These are phyloP conservation scores for Calliphora vomitoria DNA, from an alignment of 2,888 invertebrate genomes.

Conservation along the genomic window DNA sequence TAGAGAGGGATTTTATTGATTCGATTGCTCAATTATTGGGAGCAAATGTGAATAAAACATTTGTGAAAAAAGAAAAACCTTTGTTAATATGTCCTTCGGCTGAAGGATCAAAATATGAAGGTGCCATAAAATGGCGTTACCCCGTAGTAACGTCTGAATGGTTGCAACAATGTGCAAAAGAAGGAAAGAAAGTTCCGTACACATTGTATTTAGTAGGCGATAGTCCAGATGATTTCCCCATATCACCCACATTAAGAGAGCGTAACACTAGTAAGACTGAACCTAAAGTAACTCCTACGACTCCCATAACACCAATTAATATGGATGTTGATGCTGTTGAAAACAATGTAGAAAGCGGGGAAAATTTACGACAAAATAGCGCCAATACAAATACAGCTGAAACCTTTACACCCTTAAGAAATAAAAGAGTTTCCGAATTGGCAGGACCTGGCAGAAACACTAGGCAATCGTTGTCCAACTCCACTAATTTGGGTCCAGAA, in stretches of 20 bases:
- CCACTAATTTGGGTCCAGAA: slow-evolving; percentile 69
- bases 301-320: slow-evolving; percentile 17
- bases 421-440: slow-evolving; percentile 82
- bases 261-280: slow-evolving; percentile 71
- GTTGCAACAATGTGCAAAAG: slow-evolving; percentile 89
- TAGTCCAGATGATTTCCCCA: slow-evolving; percentile 80
- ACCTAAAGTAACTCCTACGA: slow-evolving; percentile 40
- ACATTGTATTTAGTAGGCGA: slow-evolving; percentile 87
- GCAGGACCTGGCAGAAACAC: slow-evolving; percentile 75
- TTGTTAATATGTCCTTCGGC: slow-evolving; percentile 91
- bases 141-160: slow-evolving; percentile 92
- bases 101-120: slow-evolving; percentile 92
- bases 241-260: slow-evolving; percentile 77
- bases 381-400: not conserved
- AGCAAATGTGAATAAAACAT: slow-evolving; percentile 89
- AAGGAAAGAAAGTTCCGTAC: slow-evolving; percentile 86
- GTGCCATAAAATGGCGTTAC: slow-evolving; percentile 93
- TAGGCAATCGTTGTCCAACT: slow-evolving; percentile 56
- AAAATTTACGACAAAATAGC: slow-evolving; percentile 37
- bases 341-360: slow-evolving; percentile 69
- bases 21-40: slow-evolving; percentile 90
- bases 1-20: slow-evolving; percentile 90
- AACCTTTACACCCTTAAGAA: slow-evolving; percentile 80
- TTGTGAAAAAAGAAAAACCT: slow-evolving; percentile 90
- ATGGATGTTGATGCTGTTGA: slow-evolving; percentile 75